Evolutionary conservation across 2,113 vertebrate genomes (phyloP), one percentile per base, ranked within the genome.

Genomic region (Manacus vitellinus): DNA sequence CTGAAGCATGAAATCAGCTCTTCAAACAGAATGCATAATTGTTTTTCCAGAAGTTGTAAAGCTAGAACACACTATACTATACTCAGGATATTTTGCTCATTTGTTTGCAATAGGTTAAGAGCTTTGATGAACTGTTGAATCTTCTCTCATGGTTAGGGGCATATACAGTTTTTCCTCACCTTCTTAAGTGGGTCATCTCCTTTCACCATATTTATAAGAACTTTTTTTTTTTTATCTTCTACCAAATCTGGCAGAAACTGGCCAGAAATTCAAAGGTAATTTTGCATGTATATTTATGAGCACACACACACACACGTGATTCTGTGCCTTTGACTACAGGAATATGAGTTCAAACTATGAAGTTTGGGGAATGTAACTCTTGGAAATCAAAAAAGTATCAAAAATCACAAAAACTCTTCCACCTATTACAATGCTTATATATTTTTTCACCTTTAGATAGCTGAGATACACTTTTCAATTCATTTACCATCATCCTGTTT

Each of bases 201-300:
- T 54, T 77, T 56, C n/a, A 76, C 14, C 8, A 33, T 21, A 44
- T 70, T 65, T 39, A 6, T 31, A 58, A 46, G 7, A 77, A 52
- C 1, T 12, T 24, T 16, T 59, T 41, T 78, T 51, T 78, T 51
- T 51, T 9, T 4, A 55, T 81, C 37, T 37, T 70, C 63, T 31
- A 7, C 49, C 44, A 80, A 65, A 62, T 46, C 8, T 54, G 17
- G 5, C 35, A 73, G 51, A 83, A 86, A 70, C 10, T 8, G 19
- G 19, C 14, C 44, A 54, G 37, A 72, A 70, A 5, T 39, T 67
- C 27, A 85, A 71, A 66, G 28, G 31, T 12, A 75, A 30, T 61
- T 94, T 59, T 79, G 35, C 41, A 83, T 5, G 2, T 0, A 0
- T 51, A 55, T 56, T 56, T 49, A 35, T 0, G 0, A 88, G 31